Conservation (phyloP, 2,888 invertebrate species). For the Sthenelais limicola region DNA sequence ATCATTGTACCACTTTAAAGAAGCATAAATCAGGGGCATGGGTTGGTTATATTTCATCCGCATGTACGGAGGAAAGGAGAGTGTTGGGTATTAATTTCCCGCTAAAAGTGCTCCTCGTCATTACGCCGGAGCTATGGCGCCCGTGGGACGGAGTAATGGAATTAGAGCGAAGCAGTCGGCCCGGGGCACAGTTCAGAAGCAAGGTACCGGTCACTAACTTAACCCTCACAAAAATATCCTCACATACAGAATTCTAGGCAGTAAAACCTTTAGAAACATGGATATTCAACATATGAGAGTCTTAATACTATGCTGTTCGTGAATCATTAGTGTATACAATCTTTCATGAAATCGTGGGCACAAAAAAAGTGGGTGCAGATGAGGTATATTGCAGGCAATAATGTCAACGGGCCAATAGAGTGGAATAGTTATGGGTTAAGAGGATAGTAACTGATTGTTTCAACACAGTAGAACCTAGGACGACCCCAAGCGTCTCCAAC, state of each 20-base stretch:
- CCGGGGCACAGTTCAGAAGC: not conserved
- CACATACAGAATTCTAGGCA: too few species aligned
- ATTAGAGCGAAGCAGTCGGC: slow-evolving; percentile 26
- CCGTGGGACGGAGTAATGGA: slow-evolving; percentile 32
- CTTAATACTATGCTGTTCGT: too few species aligned
- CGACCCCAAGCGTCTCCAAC: not conserved
- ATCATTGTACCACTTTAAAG: not conserved
- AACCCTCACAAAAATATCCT: too few species aligned
- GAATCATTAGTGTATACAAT: too few species aligned
- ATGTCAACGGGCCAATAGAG: too few species aligned
- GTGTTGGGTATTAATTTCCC: slow-evolving; percentile 11
- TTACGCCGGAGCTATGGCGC: slow-evolving; percentile 20
- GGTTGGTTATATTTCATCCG: slow-evolving; percentile 7
- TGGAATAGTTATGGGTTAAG: too few species aligned
- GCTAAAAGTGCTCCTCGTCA: not conserved
- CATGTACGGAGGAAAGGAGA: too few species aligned
- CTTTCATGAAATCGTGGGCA: too few species aligned
- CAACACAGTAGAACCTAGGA: not conserved
- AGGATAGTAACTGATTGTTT: slow-evolving; percentile 19
- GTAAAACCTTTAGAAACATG: too few species aligned
- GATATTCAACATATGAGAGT: too few species aligned
- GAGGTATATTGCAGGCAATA: too few species aligned
- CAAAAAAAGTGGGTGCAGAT: too few species aligned
- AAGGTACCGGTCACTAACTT: slow-evolving; percentile 28
- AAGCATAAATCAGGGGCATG: slow-evolving; percentile 2